phyloP scores from a whole-genome alignment of 2,113 vertebrate species.

The Macroglossus sobrinus region DNA sequence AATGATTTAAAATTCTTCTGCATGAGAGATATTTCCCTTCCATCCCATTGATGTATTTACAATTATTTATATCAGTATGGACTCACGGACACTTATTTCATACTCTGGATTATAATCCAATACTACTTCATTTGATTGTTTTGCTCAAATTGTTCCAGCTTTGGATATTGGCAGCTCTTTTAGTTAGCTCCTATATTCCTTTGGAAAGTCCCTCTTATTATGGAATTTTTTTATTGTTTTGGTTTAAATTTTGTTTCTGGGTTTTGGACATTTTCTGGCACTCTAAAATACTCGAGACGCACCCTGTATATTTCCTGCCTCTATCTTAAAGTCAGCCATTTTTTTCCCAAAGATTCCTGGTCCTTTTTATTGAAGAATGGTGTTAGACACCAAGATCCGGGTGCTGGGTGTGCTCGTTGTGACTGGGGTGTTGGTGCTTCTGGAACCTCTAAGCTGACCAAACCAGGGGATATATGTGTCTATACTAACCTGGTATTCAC shows the following conservation, averaged over 20 bases:
- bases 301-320: neutral
- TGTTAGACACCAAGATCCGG: neutral
- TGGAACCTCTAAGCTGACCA: neutral
- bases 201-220: neutral
- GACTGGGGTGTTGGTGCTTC: neutral
- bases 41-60: neutral
- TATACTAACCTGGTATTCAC: neutral
- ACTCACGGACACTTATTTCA: neutral
- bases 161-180: neutral
- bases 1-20: neutral
- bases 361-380: neutral
- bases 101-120: neutral
- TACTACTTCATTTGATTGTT: neutral
- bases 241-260: neutral
- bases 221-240: neutral
- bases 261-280: neutral
- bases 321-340: neutral
- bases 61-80: neutral
- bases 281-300: neutral
- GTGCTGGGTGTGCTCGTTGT: neutral
- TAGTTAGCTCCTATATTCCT: neutral
- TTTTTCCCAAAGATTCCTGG: neutral
- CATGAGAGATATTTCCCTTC: neutral
- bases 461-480: neutral
- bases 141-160: neutral